Evolutionary conservation across 2,797 vertebrate species (phyloP).

Genomic region (Characodon lateralis): DNA sequence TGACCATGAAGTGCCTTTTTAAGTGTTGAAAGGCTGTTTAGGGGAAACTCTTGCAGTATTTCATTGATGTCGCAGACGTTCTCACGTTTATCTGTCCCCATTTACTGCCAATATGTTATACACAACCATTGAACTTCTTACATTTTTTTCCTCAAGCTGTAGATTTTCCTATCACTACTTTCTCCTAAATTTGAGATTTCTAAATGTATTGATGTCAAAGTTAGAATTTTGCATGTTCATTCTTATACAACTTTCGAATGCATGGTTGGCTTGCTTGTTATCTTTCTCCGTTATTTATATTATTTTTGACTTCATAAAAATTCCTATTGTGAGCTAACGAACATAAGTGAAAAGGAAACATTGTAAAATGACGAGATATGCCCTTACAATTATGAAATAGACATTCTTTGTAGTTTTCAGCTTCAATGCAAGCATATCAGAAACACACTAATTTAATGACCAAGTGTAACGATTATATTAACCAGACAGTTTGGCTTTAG

Average conservation of each 20-base stretch:
- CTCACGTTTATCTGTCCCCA: no score
- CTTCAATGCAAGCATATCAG: not conserved
- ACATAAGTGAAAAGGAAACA: not conserved
- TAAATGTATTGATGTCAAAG: not conserved
- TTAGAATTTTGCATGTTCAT: not conserved
- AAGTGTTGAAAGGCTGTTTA: not conserved
- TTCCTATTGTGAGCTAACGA: not conserved
- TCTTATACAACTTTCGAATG: not conserved
- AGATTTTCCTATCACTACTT: not conserved
- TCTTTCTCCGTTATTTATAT: not conserved
- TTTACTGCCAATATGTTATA: no score
- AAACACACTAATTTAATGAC: constrained; percentile 2
- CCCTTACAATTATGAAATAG: not conserved
- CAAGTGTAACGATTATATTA: not conserved
- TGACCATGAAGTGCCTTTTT: not conserved
- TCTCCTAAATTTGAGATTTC: not conserved
- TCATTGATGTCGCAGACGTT: no score
- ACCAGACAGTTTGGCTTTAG: not conserved
- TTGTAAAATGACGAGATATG: not conserved
- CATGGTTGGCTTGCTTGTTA: not conserved
- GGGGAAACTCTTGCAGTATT: no score
- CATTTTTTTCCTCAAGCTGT: not conserved
- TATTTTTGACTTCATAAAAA: not conserved
- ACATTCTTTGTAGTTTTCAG: not conserved
- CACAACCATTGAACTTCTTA: no score